Evolutionary conservation across 2,888 invertebrate genomes (phyloP).

Genomic region (Glyphotaelius pellucidus): DNA sequence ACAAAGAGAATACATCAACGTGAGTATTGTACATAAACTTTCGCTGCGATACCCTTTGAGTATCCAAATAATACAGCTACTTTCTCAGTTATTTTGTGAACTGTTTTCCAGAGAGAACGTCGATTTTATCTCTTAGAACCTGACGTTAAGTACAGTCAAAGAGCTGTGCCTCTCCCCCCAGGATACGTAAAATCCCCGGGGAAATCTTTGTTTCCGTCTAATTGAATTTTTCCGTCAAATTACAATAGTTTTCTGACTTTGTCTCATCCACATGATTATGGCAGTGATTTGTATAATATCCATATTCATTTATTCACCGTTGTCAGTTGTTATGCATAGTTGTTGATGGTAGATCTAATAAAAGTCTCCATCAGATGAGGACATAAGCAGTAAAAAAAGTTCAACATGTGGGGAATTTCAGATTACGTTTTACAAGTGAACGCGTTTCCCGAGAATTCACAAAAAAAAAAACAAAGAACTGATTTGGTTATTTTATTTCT

Average conservation of each 20-base stretch:
- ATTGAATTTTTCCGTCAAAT: background rate
- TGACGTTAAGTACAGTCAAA: background rate
- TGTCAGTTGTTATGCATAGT: background rate
- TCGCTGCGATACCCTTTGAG: no score
- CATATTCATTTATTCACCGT: constrained; percentile 27
- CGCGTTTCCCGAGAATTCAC: background rate
- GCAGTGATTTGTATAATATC: constrained; percentile 4
- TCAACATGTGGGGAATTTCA: background rate
- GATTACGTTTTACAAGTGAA: background rate
- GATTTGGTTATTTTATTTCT: background rate
- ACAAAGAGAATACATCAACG: no score
- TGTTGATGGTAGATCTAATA: background rate
- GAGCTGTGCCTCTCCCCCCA: background rate
- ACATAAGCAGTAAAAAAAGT: constrained; percentile 24
- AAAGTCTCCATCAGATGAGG: background rate
- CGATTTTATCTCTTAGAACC: background rate
- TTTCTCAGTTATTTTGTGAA: background rate
- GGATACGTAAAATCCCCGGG: background rate
- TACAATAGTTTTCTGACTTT: background rate
- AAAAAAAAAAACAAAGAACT: background rate
- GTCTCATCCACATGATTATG: constrained; percentile 5
- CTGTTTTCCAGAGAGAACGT: background rate
- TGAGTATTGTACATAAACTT: no score
- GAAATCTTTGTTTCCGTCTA: background rate
- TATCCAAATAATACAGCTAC: background rate